Evolutionary conservation across 2,888 invertebrate genomes (phyloP).

Genomic region (Troides oblongomaculatus): DNA sequence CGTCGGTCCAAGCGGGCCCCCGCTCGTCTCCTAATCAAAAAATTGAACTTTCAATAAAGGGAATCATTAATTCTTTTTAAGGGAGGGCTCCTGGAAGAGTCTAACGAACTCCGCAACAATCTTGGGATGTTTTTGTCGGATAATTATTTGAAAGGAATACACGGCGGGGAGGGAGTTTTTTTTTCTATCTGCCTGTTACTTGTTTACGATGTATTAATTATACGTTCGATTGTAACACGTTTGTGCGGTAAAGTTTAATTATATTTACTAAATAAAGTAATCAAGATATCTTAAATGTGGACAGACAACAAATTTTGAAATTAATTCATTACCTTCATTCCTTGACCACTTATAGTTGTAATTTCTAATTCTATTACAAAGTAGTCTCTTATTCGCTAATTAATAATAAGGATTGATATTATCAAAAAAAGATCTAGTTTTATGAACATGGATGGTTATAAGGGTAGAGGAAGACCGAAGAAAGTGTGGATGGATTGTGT

Average conservation of each 20-base stretch:
- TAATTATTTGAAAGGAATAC: slow-evolving; percentile 63
- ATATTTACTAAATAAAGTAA: not conserved
- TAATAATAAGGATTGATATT: too few relatives aligned
- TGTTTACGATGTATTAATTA: slow-evolving; percentile 34
- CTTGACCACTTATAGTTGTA: too few relatives aligned
- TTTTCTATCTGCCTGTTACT: slow-evolving; percentile 33
- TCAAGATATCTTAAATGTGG: too few relatives aligned
- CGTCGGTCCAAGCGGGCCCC: slow-evolving; percentile 26
- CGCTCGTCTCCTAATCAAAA: slow-evolving; percentile 81
- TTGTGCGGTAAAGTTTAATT: not conserved
- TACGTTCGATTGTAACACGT: not conserved
- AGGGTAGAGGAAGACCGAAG: too few relatives aligned
- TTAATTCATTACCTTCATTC: too few relatives aligned
- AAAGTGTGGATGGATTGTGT: too few relatives aligned
- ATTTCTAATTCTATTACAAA: too few relatives aligned
- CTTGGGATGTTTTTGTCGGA: slow-evolving; percentile 73
- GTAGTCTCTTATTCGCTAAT: too few relatives aligned
- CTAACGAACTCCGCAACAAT: slow-evolving; percentile 71
- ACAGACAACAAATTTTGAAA: too few relatives aligned
- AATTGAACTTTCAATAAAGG: slow-evolving; percentile 87
- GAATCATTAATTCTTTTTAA: slow-evolving; percentile 83
- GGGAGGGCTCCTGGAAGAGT: slow-evolving; percentile 56
- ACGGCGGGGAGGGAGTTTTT: slow-evolving; percentile 5
- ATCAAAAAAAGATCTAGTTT: too few relatives aligned
- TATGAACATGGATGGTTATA: too few relatives aligned